Evolutionary conservation across 1,140 invertebrate species (phyloP).

Genomic region (Probaryconus sp.): DNA sequence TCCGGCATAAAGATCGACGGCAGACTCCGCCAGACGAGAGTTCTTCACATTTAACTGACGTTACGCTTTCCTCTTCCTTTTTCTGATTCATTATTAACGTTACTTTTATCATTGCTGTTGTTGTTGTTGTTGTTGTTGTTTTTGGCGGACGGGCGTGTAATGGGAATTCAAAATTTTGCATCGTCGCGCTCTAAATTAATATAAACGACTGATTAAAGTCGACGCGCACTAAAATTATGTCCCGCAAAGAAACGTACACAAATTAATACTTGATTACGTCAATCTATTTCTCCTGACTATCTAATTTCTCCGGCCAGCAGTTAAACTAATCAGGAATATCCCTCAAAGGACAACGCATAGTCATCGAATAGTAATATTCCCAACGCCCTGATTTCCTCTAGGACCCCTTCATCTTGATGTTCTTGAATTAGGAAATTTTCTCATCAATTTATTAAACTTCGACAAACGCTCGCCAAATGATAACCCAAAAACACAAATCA

Average conservation of each 20-base stretch:
- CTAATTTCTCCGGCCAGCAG: constrained; percentile 24
- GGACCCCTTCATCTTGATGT: constrained; percentile 34
- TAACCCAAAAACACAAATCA: constrained; percentile 7
- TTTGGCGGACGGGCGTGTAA: not conserved
- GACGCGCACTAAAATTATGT: not conserved
- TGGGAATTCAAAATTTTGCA: constrained; percentile 2
- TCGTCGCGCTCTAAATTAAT: not conserved
- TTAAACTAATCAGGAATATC: constrained; percentile 25
- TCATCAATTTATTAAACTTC: constrained; percentile 39
- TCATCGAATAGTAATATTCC: constrained; percentile 50
- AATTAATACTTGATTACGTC: constrained; percentile 20
- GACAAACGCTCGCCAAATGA: constrained; percentile 5
- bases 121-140: too few species aligned
- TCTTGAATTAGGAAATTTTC: constrained; percentile 27
- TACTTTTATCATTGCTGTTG: too few species aligned
- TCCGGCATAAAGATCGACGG: constrained; percentile 45
- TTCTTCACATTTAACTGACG: constrained; percentile 9
- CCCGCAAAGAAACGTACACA: not conserved
- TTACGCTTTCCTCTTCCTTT: constrained; percentile 13
- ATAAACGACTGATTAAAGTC: constrained; percentile 21
- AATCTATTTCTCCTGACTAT: not conserved
- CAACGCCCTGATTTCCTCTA: constrained; percentile 48
- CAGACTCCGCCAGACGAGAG: constrained; percentile 20
- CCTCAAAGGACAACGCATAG: constrained; percentile 34
- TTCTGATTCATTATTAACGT: constrained; percentile 13